phyloP scores from a whole-genome alignment of 1,140 invertebrate genomes.

The Goniozus legneri region DNA sequence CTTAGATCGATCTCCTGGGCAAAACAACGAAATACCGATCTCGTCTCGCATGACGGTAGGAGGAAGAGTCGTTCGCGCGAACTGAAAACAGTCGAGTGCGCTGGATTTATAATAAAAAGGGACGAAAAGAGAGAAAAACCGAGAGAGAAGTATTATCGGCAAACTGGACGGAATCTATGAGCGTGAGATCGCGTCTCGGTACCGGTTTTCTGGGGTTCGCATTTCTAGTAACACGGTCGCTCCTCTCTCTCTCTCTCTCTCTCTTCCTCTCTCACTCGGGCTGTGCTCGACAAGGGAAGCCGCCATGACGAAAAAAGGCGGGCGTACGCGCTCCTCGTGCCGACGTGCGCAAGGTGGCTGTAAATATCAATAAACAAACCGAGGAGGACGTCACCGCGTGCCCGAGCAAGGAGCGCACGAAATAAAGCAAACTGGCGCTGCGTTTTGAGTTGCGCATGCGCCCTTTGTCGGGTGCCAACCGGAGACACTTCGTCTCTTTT shows the following conservation, averaged over 20 bases:
- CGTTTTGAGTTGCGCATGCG: slow-evolving; percentile 18
- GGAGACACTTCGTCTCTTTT: no score
- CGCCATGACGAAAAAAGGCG: neutral
- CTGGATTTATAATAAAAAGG: no score
- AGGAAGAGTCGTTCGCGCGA: no score
- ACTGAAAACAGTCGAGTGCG: no score
- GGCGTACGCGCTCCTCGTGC: slow-evolving; percentile 10
- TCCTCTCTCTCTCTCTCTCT: neutral
- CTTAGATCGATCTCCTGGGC: no score
- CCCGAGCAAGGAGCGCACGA: slow-evolving; percentile 10
- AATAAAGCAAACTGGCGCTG: slow-evolving; percentile 23
- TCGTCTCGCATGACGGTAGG: no score
- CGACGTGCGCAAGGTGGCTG: slow-evolving; percentile 20
- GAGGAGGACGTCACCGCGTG: neutral
- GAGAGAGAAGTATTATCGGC: no score
- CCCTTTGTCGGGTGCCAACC: slow-evolving; percentile 44
- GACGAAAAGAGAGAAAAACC: no score
- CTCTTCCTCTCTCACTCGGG: no score
- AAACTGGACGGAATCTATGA: neutral
- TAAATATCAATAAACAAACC: slow-evolving; percentile 44
- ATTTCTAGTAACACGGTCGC: neutral
- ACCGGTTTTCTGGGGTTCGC: neutral
- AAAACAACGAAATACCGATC: no score
- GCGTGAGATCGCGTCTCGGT: neutral
- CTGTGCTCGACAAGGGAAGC: neutral